A percentile compares a stretch with the other conserved stretches of the same genome.
phyloP scores from a whole-genome alignment of 1,140 invertebrate species.

The Bombus waltoni region DNA sequence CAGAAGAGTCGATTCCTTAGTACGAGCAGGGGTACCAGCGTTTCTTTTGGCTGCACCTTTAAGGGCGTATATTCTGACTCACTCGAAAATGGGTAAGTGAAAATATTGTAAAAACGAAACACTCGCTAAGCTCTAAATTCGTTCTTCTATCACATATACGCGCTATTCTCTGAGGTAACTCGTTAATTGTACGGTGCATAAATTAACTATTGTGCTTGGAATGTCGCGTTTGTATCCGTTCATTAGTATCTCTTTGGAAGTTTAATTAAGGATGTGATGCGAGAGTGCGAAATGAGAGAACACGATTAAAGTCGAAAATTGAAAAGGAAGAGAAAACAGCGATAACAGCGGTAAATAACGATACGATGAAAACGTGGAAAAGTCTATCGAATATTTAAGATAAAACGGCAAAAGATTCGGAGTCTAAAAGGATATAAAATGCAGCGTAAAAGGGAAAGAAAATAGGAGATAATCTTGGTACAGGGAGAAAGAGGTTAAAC shows the following conservation, averaged over 20 bases:
- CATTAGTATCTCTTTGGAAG: neutral
- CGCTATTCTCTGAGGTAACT: neutral
- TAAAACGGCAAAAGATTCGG: neutral
- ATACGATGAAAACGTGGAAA: neutral
- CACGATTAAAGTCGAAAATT: neutral
- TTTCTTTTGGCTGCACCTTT: slow-evolving; percentile 80
- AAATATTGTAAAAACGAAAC: neutral
- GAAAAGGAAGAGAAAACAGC: neutral
- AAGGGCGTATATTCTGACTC: slow-evolving; percentile 80
- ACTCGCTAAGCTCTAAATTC: neutral
- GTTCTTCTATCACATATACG: neutral
- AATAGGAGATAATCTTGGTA: neutral
- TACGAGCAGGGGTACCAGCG: slow-evolving; percentile 79
- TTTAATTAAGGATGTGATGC: neutral
- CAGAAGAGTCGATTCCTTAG: slow-evolving; percentile 79
- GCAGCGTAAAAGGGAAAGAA: neutral
- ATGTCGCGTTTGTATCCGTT: neutral
- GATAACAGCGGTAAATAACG: neutral
- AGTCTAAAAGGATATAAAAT: neutral
- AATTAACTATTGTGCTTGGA: neutral
- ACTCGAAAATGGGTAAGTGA: slow-evolving; percentile 82
- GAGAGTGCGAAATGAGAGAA: neutral
- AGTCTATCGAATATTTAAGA: neutral
- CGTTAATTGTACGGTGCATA: neutral
- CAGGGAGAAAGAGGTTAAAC: neutral